phyloP scores from a whole-genome alignment of 2,797 vertebrate species.

The Halcyon chelicuti region DNA sequence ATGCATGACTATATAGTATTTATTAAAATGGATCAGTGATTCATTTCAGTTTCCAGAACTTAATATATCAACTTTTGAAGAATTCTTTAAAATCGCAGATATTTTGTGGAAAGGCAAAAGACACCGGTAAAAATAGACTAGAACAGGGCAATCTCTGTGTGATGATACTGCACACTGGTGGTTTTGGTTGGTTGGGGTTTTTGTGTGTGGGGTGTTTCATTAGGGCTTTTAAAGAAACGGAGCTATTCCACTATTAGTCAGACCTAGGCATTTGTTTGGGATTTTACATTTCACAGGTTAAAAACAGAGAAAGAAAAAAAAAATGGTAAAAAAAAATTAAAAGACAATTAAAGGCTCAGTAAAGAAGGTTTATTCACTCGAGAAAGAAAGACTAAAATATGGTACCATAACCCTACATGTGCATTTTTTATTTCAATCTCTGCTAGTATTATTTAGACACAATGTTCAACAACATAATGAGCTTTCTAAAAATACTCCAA shows the following conservation, averaged over 20 bases:
- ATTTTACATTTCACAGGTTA: neutral
- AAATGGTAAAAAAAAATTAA: neutral
- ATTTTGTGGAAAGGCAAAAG: neutral
- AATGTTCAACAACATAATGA: neutral
- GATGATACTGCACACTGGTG: neutral
- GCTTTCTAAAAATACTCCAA: neutral
- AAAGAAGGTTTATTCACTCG: neutral
- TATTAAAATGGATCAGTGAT: constrained; percentile 31
- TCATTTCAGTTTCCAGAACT: constrained; percentile 6
- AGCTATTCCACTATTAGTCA: neutral
- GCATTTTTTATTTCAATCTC: neutral
- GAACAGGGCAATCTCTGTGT: neutral
- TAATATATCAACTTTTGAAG: constrained; percentile 8
- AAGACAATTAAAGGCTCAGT: neutral
- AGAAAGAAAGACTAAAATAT: neutral
- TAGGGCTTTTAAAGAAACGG: neutral
- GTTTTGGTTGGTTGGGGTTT: neutral
- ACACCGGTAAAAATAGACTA: neutral
- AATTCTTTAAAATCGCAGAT: neutral
- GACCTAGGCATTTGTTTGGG: neutral
- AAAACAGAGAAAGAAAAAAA: neutral
- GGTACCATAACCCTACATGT: neutral
- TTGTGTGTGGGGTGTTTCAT: neutral
- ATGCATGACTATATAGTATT: constrained; percentile 37
- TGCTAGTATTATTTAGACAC: neutral